phyloP scores from a whole-genome alignment of 1,140 invertebrate species.

The Drosophila pachea region DNA sequence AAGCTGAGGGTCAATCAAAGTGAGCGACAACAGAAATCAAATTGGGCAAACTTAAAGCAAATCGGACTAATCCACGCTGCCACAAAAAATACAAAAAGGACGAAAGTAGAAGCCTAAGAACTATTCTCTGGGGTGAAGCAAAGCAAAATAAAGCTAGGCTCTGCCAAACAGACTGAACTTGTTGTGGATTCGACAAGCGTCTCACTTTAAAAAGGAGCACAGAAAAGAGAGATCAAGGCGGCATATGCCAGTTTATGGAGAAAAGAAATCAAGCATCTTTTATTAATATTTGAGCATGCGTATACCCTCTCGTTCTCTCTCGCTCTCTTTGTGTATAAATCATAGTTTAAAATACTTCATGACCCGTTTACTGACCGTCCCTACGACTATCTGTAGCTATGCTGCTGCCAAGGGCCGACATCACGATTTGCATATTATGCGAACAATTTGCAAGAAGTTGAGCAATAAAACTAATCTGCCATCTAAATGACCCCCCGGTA shows the following conservation, averaged over 20 bases:
- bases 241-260: conserved; percentile 41
- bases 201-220: conserved; percentile 38
- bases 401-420: conserved; percentile 11
- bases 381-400: background rate
- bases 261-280: background rate
- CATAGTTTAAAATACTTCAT: conserved; percentile 42
- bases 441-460: conserved; percentile 70
- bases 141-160: background rate
- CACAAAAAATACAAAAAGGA: conserved; percentile 14
- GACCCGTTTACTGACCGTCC: conserved; percentile 7
- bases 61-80: conserved; percentile 37
- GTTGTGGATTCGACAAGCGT: conserved; percentile 42
- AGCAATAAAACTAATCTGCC: conserved; percentile 71
- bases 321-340: conserved; percentile 21
- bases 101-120: background rate
- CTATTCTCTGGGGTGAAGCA: conserved; percentile 28
- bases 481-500: conserved; percentile 68
- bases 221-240: conserved; percentile 35
- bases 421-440: conserved; percentile 68
- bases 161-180: background rate
- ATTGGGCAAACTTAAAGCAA: conserved; percentile 31
- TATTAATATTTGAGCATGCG: conserved; percentile 24
- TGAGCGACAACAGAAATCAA: conserved; percentile 44
- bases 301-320: background rate
- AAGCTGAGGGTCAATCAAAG: conserved; percentile 56